Evolutionary conservation across 2,797 vertebrate genomes (phyloP).

Genomic region (Tarsius wallacei): DNA sequence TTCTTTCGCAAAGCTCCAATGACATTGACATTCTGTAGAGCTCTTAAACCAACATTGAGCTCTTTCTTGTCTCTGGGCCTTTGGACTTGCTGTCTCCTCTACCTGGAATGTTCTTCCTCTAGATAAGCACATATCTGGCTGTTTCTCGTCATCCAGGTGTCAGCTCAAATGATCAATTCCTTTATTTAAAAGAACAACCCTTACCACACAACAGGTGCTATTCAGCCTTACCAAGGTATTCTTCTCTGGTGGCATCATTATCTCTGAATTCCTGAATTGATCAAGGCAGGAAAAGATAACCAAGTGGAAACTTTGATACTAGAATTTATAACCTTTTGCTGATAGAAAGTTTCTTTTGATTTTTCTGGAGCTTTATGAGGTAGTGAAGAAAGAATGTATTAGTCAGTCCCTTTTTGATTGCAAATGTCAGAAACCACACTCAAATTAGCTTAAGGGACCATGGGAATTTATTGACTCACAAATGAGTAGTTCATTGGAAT

Average conservation of each 20-base stretch:
- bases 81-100: conserved; percentile 5
- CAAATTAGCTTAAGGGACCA: conserved; percentile 47
- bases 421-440: conserved; percentile 38
- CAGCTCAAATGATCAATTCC: conserved; percentile 44
- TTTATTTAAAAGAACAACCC: conserved; percentile 51
- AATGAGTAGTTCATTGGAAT: neutral
- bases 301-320: conserved; percentile 56
- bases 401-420: conserved; percentile 53
- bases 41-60: neutral
- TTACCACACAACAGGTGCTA: conserved; percentile 38
- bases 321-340: conserved; percentile 67
- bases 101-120: neutral
- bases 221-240: conserved; percentile 47
- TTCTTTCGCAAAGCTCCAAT: neutral
- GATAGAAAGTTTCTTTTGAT: conserved; percentile 73
- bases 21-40: neutral
- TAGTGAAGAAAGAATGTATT: neutral
- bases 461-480: neutral
- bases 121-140: neutral
- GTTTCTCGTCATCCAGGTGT: conserved; percentile 60
- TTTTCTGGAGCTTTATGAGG: conserved; percentile 62
- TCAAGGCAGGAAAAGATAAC: conserved; percentile 70
- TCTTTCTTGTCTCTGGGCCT: conserved; percentile 1
- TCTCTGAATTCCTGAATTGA: conserved; percentile 60
- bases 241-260: conserved; percentile 70